These are phyloP conservation scores for Gobio gobio DNA, from an alignment of 2,113 vertebrate species.

Conservation along the genomic window DNA sequence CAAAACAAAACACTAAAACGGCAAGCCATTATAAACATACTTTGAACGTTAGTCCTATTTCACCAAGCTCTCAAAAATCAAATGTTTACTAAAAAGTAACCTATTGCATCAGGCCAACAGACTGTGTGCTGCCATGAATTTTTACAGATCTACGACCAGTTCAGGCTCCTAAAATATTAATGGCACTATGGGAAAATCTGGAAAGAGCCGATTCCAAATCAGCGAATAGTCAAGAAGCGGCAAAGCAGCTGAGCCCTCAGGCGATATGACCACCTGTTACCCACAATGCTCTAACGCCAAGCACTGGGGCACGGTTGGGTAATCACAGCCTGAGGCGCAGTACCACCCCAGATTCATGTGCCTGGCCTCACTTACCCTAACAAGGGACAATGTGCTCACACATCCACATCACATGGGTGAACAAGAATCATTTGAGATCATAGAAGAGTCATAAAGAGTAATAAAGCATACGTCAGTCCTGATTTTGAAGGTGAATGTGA, in stretches of 20 bases:
- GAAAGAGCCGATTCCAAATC: conserved; percentile 27
- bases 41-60: neutral
- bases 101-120: neutral
- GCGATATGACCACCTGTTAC: conserved; percentile 54
- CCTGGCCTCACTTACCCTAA: conserved; percentile 14
- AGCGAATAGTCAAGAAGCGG: neutral
- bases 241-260: conserved; percentile 27
- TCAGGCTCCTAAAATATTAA: neutral
- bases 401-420: conserved; percentile 5
- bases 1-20: neutral
- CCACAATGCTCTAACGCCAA: conserved; percentile 40
- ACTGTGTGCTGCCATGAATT: neutral
- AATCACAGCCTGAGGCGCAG: conserved; percentile 48
- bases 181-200: conserved; percentile 1
- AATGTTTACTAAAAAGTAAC: neutral
- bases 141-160: neutral
- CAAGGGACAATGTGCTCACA: conserved; percentile 25
- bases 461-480: neutral
- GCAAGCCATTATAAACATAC: neutral
- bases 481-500: neutral
- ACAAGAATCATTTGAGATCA: conserved; percentile 3
- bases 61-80: neutral
- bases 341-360: conserved; percentile 37
- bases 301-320: conserved; percentile 32
- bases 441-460: neutral